Percentiles rank a stretch among this genome's conserved stretches.
phyloP scores from a whole-genome alignment of 2,113 vertebrate species.

The Aegithalos caudatus region DNA sequence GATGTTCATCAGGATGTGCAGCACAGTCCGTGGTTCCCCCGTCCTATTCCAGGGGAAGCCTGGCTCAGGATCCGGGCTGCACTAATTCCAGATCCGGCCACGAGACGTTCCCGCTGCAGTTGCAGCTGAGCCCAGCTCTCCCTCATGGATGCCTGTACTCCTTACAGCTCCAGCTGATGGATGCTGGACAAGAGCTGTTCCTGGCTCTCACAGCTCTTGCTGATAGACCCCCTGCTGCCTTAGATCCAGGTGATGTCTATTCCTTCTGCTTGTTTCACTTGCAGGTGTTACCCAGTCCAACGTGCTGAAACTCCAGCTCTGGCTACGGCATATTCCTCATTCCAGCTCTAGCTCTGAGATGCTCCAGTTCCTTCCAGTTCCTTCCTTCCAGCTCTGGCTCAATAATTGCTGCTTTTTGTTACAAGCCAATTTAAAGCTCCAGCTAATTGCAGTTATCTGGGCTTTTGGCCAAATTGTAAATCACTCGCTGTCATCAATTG shows the following conservation, averaged over 20 bases:
- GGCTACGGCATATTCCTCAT: neutral
- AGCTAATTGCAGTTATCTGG: neutral
- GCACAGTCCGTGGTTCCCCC: neutral
- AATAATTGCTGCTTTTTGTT: neutral
- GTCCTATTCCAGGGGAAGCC: fast-evolving
- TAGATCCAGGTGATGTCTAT: neutral
- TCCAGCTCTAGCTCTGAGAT: neutral
- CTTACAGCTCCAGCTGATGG: neutral
- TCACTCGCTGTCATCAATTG: neutral
- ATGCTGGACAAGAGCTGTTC: neutral
- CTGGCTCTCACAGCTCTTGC: neutral
- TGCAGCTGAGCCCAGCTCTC: neutral
- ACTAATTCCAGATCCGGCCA: neutral
- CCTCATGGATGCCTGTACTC: too few species aligned
- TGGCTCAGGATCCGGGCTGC: fast-evolving
- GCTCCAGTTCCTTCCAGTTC: neutral
- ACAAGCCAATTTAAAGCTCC: neutral
- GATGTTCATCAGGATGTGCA: neutral
- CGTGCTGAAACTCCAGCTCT: neutral
- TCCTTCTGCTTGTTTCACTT: neutral
- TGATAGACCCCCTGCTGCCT: neutral
- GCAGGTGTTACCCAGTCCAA: neutral
- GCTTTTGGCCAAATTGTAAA: neutral
- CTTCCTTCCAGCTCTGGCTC: neutral
- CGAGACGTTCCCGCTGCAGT: neutral